Evolutionary conservation across 1,140 invertebrate species (phyloP), one percentile per base, ranked within the genome.

Genomic region (Stegodyphus mimosarum): DNA sequence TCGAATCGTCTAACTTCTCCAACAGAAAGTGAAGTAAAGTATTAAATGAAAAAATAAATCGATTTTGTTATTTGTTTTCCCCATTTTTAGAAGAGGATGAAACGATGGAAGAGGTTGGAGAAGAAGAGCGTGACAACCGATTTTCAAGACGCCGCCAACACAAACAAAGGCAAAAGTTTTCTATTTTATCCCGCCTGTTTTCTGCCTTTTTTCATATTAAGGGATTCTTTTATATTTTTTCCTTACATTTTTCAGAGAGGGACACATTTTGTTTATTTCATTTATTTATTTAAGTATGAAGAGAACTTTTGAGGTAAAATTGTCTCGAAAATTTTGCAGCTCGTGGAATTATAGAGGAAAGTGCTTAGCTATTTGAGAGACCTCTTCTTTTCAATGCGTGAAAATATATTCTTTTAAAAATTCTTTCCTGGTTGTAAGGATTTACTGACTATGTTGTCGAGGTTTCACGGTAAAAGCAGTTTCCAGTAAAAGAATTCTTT

Each of bases 11-110:
- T 77, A 77, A 77, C 75, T 77, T 77, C 53, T 67, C 53, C n/a
- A 77, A 66, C 17, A 48, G 63, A 77, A 67, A 51, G 75, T 18
- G 60, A 77, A 67, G 60, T 74, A 74, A 77, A 77, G 63, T n/a
- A 77, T 77, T 77, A 77, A 77, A 77, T 77, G 64, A 77, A 77
- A 77, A 74, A 74, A 3, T 48, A 77, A 77, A 63, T 10, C 60
- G 60, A 63, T 11, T 11, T 10, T 77, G 13, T 48, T 77, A 77
- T 77, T 77, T 77, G 63, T 55, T 77, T 67, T 66, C 51, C 60
- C 51, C 75, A 63, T 77, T 77, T 63, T 67, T 17, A 67, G 75
- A 66, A 49, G 72, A 60, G 60, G 72, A 74, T 74, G 53, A 60
- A 74, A 74, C 72, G 75, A 51, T 77, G 15, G 49, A 66, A 51